Percentiles rank a stretch among this genome's conserved stretches.
phyloP scores from a whole-genome alignment of 2,797 vertebrate species.

The Anisognathus igniventris region DNA sequence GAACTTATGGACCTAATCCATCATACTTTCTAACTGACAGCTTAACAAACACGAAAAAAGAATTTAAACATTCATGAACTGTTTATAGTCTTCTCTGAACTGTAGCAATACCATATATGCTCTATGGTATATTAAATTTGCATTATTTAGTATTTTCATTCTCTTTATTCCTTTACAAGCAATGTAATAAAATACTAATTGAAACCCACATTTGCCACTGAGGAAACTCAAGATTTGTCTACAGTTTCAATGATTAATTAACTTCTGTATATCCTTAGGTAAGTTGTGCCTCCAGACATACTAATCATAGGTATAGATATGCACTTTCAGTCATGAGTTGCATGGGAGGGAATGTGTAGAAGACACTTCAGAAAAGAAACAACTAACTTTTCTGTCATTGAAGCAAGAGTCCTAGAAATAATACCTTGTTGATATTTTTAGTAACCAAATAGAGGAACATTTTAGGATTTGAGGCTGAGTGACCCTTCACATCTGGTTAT shows the following conservation, averaged over 20 bases:
- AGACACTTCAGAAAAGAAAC: background rate
- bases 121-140: slow-evolving; percentile 51
- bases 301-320: background rate
- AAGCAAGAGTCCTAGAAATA: background rate
- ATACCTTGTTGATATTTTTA: background rate
- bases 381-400: background rate
- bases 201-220: background rate
- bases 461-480: background rate
- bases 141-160: slow-evolving; percentile 58
- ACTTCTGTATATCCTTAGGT: slow-evolving; percentile 43
- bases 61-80: slow-evolving; percentile 44
- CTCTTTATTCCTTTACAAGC: background rate
- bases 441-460: background rate
- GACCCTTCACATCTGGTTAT: background rate
- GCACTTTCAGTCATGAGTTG: background rate
- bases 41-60: slow-evolving; percentile 3
- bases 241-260: slow-evolving; percentile 69
- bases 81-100: slow-evolving; percentile 14
- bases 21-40: background rate
- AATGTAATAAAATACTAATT: slow-evolving; percentile 49
- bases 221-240: slow-evolving; percentile 40
- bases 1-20: background rate
- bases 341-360: background rate
- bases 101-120: background rate
- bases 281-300: slow-evolving; percentile 7